phyloP scores from a whole-genome alignment of 2,113 vertebrate species.

The Fukomys damarensis region DNA sequence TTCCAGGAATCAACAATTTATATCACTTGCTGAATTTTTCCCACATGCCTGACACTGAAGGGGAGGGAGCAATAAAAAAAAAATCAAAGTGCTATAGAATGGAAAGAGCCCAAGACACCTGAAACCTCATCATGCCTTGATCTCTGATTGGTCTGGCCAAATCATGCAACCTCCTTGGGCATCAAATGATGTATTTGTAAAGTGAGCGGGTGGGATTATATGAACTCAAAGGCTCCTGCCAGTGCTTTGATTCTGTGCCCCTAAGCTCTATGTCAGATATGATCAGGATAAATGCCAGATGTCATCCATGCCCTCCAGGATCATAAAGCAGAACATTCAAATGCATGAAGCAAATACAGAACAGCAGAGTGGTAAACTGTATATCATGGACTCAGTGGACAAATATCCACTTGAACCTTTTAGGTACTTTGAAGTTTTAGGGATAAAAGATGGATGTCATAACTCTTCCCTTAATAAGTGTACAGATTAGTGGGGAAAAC shows the following conservation, averaged over 20 bases:
- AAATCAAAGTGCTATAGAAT: background rate
- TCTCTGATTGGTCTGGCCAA: background rate
- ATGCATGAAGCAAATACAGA: background rate
- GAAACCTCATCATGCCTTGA: background rate
- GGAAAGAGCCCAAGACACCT: background rate
- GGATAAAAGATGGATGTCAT: background rate
- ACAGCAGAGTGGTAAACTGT: background rate
- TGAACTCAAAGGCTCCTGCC: background rate
- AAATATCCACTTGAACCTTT: background rate
- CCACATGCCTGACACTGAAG: background rate
- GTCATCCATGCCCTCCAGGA: background rate
- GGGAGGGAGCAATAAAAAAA: background rate
- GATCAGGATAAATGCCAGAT: constrained; percentile 30
- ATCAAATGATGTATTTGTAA: background rate
- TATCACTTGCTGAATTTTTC: background rate
- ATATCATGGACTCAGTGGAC: background rate
- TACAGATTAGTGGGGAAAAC: constrained; percentile 15
- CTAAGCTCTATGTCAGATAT: background rate
- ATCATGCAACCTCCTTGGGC: background rate
- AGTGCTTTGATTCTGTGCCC: background rate
- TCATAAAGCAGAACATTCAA: background rate
- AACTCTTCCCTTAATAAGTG: background rate
- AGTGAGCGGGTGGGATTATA: background rate
- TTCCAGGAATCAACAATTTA: constrained; percentile 2
- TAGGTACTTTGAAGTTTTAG: background rate